phyloP scores from a whole-genome alignment of 2,797 vertebrate species.

The Halcyon leucocephala region DNA sequence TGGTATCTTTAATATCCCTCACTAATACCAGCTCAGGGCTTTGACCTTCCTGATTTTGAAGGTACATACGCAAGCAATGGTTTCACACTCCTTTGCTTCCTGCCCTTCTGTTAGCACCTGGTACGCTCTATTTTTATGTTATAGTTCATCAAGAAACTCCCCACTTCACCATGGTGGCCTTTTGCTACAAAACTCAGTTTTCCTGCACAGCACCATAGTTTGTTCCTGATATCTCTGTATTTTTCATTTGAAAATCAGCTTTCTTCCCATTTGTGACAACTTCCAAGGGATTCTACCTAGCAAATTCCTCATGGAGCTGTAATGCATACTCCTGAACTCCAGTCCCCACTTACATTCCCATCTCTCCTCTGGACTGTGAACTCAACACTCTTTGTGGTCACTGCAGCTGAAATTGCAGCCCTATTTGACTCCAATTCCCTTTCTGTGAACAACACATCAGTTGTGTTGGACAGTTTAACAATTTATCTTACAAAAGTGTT shows the following conservation, averaged over 20 bases:
- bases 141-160: not conserved
- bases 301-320: not conserved
- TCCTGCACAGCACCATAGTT: not conserved
- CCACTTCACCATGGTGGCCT: not conserved
- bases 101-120: not conserved
- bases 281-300: not conserved
- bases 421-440: not conserved
- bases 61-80: not conserved
- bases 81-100: not conserved
- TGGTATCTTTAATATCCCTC: not conserved
- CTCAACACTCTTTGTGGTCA: not conserved
- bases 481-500: not conserved
- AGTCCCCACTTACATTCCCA: not conserved
- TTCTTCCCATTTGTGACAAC: not conserved
- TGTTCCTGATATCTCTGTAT: not conserved
- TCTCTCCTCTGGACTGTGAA: not conserved
- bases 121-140: not conserved
- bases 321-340: not conserved
- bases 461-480: not conserved
- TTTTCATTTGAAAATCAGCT: not conserved
- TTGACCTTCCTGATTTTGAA: not conserved
- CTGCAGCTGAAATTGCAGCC: not conserved
- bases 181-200: not conserved
- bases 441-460: not conserved
- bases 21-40: not conserved